These are phyloP conservation scores for Platanista minor DNA, from an alignment of 2,113 vertebrate genomes.

Conservation along the genomic window DNA sequence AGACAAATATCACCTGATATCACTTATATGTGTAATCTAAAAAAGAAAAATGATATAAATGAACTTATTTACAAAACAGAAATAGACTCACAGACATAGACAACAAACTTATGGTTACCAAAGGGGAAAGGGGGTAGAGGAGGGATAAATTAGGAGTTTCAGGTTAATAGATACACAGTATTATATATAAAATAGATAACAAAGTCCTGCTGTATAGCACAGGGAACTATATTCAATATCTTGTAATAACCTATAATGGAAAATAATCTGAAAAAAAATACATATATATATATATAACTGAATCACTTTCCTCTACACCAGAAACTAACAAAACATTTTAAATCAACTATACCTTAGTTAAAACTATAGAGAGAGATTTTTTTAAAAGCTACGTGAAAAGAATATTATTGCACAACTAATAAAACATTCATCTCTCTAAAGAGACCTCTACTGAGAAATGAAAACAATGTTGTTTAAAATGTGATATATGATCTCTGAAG, in stretches of 20 bases:
- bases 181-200: neutral
- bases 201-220: neutral
- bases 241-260: no score
- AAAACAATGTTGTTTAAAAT: neutral
- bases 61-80: neutral
- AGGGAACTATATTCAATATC: no score
- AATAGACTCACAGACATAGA: neutral
- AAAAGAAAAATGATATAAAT: neutral
- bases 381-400: neutral
- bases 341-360: neutral
- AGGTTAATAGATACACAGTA: neutral
- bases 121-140: neutral
- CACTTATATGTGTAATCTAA: neutral
- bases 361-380: neutral
- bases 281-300: neutral
- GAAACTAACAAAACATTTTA: neutral
- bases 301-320: neutral
- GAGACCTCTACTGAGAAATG: neutral
- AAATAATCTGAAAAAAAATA: no score
- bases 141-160: neutral
- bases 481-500: neutral
- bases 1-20: neutral
- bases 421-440: neutral
- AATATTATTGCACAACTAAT: neutral
- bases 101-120: neutral